Evolutionary conservation across 2,797 vertebrate species (phyloP), one percentile per base, ranked within the genome.

Genomic region (Gila robusta): DNA sequence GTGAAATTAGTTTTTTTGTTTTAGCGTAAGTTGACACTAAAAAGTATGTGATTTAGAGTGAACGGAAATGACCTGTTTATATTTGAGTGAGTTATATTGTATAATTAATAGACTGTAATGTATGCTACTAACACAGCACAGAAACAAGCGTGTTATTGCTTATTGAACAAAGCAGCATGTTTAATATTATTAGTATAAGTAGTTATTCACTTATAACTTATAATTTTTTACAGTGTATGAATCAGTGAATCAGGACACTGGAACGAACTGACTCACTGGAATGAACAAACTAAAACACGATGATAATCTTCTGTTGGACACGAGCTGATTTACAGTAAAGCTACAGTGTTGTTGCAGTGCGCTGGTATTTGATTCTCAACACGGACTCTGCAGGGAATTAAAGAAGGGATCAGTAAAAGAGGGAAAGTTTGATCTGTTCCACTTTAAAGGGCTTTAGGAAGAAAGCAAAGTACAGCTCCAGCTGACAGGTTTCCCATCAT

Each of bases 401-500:
- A 66, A 66, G 62, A 66, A 32, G 11, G 26, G 1, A 66, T 66
- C 62, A 66, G 39, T 64, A 37, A 82, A 71, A 66, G 52, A 81
- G 66, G 74, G 49, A 78, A 41, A 59, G 44, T 70, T 66, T 79
- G 41, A 67, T 79, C 39, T 71, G 26, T 17, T 83, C 81, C 21
- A 73, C 70, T 73, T 56, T 71, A 82, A 82, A 71, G n/a, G 69
- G 67, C 67, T 73, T 82, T 41, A 77, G 5, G 56, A 70, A 73
- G 62, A 81, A 70, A 77, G 26, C 49, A 77, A 47, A 79, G 56
- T 35, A 2, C 78, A 80, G 41, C 76, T 78, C 54, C 62, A 41
- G 32, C 12, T 54, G 80, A 41, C 49, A 8, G 62, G n/a, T 74
- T 26, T 83, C 81, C 81, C 71, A 83, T 73, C 81, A 83, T 74